Conservation (phyloP, 23 tunicate species). For the Ascidia mentula region DNA sequence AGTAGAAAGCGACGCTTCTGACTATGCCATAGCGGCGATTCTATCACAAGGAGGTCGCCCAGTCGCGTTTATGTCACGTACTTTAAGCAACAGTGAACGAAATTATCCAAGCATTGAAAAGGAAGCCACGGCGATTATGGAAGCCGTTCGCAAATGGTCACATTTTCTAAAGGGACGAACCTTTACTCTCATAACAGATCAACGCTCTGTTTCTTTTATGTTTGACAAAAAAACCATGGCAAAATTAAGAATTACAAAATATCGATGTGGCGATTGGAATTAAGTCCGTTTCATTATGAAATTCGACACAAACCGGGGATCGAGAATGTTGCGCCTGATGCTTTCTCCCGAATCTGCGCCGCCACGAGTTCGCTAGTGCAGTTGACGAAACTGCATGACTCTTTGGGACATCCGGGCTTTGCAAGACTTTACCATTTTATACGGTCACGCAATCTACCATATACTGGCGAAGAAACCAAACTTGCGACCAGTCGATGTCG, state of each 20-base stretch:
- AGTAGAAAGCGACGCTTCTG: conserved; percentile 23
- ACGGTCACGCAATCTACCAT: too few species aligned
- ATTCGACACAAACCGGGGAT: too few species aligned
- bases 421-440: conserved; percentile 4
- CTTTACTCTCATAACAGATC: conserved; percentile 20
- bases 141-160: conserved; percentile 26
- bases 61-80: conserved; percentile 23
- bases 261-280: conserved; percentile 12
- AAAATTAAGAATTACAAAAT: conserved; percentile 27
- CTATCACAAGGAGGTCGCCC: conserved; percentile 22
- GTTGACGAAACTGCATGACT: neutral
- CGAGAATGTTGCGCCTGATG: conserved; percentile 25
- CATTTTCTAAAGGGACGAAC: neutral
- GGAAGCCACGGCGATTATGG: conserved; percentile 20
- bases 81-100: conserved; percentile 11
- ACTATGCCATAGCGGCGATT: conserved; percentile 21
- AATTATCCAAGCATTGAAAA: conserved; percentile 12
- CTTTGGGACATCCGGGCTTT: conserved; percentile 11
- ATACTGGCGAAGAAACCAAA: neutral
- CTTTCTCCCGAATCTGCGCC: neutral
- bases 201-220: conserved; percentile 6
- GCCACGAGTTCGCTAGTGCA: neutral
- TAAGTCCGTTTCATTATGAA: too few species aligned
- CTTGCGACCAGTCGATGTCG: neutral
- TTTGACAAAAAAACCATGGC: neutral